Percentiles rank a stretch among this genome's conserved stretches.
phyloP scores from a whole-genome alignment of 1,140 invertebrate species.

The Drosophila nigromelanica region DNA sequence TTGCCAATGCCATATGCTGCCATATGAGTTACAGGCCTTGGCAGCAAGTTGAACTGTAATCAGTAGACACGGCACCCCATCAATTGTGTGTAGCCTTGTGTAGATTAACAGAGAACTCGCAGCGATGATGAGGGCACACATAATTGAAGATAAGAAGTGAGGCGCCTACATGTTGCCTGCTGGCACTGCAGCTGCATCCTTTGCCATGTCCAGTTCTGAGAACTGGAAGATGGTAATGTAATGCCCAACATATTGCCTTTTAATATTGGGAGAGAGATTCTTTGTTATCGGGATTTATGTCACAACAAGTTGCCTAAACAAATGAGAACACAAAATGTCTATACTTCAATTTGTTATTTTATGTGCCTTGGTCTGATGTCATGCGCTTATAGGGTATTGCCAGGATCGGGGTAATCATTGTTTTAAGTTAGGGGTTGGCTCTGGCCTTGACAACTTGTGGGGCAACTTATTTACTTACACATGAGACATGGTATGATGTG shows the following conservation, averaged over 20 bases:
- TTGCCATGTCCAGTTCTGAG: conserved; percentile 26
- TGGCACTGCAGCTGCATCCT: conserved; percentile 16
- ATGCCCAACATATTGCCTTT: conserved; percentile 17
- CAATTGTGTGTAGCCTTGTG: conserved; percentile 10
- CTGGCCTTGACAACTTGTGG: conserved; percentile 33
- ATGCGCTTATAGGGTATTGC: conserved; percentile 20
- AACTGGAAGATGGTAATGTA: conserved; percentile 22
- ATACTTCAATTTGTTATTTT: conserved; percentile 57
- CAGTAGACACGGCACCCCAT: conserved; percentile 8
- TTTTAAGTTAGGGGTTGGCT: conserved; percentile 15
- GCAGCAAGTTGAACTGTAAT: conserved; percentile 28
- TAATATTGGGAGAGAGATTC: conserved; percentile 41
- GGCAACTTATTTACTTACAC: conserved; percentile 14
- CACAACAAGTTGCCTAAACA: conserved; percentile 54
- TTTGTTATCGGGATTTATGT: conserved; percentile 69
- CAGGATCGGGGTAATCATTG: conserved; percentile 13
- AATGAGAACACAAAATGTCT: conserved; percentile 10
- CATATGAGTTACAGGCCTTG: conserved; percentile 17
- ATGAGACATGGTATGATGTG: conserved; percentile 22
- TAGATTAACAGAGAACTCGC: conserved; percentile 8
- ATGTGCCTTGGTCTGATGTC: conserved; percentile 41
- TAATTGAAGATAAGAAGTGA: conserved; percentile 23
- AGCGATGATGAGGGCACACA: conserved; percentile 5
- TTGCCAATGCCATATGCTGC: conserved; percentile 20
- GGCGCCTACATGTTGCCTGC: conserved; percentile 4